phyloP scores from a whole-genome alignment of 2,888 invertebrate genomes.

The Liodrosophila aerea region DNA sequence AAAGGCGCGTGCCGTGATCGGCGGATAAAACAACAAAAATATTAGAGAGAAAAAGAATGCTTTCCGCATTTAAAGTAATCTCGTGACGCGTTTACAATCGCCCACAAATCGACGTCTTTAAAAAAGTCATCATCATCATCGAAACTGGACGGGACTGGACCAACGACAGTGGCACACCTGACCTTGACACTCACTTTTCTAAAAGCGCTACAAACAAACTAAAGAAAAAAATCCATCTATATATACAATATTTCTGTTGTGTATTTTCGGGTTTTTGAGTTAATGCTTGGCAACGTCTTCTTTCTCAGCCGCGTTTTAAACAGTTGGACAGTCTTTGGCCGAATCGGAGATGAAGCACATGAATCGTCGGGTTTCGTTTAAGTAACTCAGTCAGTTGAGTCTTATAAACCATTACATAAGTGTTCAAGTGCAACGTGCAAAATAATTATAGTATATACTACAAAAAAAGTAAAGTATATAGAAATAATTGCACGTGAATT shows the following conservation, averaged over 20 bases:
- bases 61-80: slow-evolving; percentile 59
- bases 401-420: slow-evolving; percentile 50
- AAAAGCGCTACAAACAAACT: slow-evolving; percentile 22
- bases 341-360: slow-evolving; percentile 77
- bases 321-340: slow-evolving; percentile 78
- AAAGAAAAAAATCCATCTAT: slow-evolving; percentile 27
- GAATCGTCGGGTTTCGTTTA: slow-evolving; percentile 60
- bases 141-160: slow-evolving; percentile 51
- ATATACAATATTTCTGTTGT: slow-evolving; percentile 38
- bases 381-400: slow-evolving; percentile 24
- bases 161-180: slow-evolving; percentile 40
- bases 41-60: slow-evolving; percentile 26
- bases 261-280: slow-evolving; percentile 30
- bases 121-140: slow-evolving; percentile 5
- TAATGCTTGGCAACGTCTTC: slow-evolving; percentile 71
- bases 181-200: slow-evolving; percentile 82
- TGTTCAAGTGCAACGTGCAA: slow-evolving; percentile 59
- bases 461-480: slow-evolving; percentile 17
- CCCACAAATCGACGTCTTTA: slow-evolving; percentile 26
- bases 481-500: slow-evolving; percentile 18
- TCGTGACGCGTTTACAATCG: slow-evolving; percentile 61
- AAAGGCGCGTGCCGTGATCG: slow-evolving; percentile 58
- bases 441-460: slow-evolving; percentile 15
- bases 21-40: slow-evolving; percentile 4
- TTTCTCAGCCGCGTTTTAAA: slow-evolving; percentile 75